phyloP scores from a whole-genome alignment of 1,140 invertebrate species.

The Drosophila equinoxialis region DNA sequence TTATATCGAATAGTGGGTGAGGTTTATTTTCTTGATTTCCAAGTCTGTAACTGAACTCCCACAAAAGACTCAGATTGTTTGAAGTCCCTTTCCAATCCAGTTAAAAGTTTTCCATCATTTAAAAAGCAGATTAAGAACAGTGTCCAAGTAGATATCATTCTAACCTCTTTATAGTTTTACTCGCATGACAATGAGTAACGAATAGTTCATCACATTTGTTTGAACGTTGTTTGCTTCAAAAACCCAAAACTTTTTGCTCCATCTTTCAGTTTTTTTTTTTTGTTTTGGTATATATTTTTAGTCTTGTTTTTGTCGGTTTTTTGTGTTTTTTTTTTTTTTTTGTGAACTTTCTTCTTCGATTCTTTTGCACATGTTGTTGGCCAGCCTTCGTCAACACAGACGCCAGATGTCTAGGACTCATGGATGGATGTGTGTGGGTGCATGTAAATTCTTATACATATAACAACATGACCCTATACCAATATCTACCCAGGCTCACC shows the following conservation, averaged over 20 bases:
- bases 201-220: background rate
- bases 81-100: too few species aligned
- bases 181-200: background rate
- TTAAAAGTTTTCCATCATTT: too few species aligned
- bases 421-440: constrained; percentile 22
- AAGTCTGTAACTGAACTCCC: too few species aligned
- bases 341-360: constrained; percentile 51
- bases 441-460: constrained; percentile 74
- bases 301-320: constrained; percentile 10
- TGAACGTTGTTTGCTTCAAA: constrained; percentile 44
- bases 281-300: constrained; percentile 16
- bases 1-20: too few species aligned
- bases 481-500: constrained; percentile 30
- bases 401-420: constrained; percentile 59
- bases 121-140: too few species aligned
- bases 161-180: too few species aligned
- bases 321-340: constrained; percentile 16
- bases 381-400: constrained; percentile 62
- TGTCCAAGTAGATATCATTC: too few species aligned
- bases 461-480: constrained; percentile 61
- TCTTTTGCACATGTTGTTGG: constrained; percentile 71
- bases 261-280: constrained; percentile 18
- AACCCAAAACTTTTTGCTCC: constrained; percentile 38
- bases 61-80: too few species aligned
- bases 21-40: too few species aligned